Base-by-base conservation (phyloP, 2,797 vertebrate species). In the Sardinella longiceps region DNA sequence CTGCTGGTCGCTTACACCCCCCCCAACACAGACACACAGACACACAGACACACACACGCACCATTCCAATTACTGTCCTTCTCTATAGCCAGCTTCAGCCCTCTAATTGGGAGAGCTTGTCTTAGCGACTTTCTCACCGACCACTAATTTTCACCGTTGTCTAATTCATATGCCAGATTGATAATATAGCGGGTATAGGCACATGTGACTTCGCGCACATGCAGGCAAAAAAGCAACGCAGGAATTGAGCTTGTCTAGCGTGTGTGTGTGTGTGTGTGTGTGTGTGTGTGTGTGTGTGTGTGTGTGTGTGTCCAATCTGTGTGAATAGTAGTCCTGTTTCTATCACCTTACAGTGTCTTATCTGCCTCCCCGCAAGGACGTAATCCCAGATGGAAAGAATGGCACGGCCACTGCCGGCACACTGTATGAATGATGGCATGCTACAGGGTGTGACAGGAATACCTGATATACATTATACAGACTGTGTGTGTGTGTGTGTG, bases 391-490 rank as follows among this genome's bases (percentile, higher is more conserved):
- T 74, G 18, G 63, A 45, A 51, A 53, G 30, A 80, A 23, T 39
- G 66, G 25, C 39, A 39, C 28, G 56, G 84, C 20, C 63, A 3
- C 46, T 23, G 23, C 9, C 63, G 9, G 3, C 30, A 80, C 5
- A 50, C 46, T 28, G 80, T n/a, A 51, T 81, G 80, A 48, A 53
- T 18, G 43, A 53, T 28, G n/a, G 51, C n/a, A 51, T 50, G n/a
- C 30, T 43, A 20, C 39, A 77, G 70, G 18, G 18, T 77, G 70
- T 77, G 70, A 77, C 43, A 37, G 9, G 70, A 77, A 77, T 77
- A 77, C 70, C 70, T 77, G 70, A 77, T 77, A 20, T n/a, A n/a
- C 70, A 43, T 77, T 43, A 37, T 39, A 2, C 66, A 74, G 33
- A 18, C 1, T 30, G 25, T 66, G 28, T 66, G n/a, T 11, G 11